Base-by-base conservation (phyloP, 30 jellyfish, hydroid and myxozoan genomes). In the Hydra vulgaris region DNA sequence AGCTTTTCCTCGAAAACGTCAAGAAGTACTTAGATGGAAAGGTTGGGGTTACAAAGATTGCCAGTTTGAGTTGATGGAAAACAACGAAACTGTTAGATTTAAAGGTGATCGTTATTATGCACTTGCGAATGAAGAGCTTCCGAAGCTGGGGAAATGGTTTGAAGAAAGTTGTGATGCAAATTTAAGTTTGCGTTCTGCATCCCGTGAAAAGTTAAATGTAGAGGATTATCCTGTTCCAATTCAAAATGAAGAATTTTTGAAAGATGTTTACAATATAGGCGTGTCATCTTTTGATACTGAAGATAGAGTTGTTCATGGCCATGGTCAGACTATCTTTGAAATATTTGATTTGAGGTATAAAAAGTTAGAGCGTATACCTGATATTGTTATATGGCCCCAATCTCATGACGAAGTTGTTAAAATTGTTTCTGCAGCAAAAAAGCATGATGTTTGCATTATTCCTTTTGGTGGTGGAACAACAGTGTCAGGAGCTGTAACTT, bases 391-490 rank as follows among this genome's bases (percentile, higher is more conserved):
- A 27, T 91, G 98, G 98, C 98, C 98, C 17, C 72, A 54, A 26
- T 82, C 95, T 74, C 98, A 91, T 74, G 95, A 91, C 12, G 94
- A 91, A 19, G 98, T 86, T 26, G 96, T 79, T 27, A 86, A 79
- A 25, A 76, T 91, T 7, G 98, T 91, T 68, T 68, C 72, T 23
- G 77, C 71, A 17, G 98, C 98, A n/a, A 52, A 86, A 8, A 54
- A 74, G 73, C 84, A 25, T 25, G 56, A 91, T 70, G 95, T 91
- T 21, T 91, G 98, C 73, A 61, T 91, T 79, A 86, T 91, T 20
- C 98, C 98, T 16, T 91, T 91, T 84, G 98, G 98, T 27, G 98
- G 98, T 23, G 98, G 98, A 0, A 91, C 98, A 18, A 85, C 94
- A 8, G 98, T 91, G 77, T 79, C 94, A 18, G 88, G 90, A 18